Base-by-base conservation (phyloP, 2,888 invertebrate species). In the Nowickia ferox region DNA sequence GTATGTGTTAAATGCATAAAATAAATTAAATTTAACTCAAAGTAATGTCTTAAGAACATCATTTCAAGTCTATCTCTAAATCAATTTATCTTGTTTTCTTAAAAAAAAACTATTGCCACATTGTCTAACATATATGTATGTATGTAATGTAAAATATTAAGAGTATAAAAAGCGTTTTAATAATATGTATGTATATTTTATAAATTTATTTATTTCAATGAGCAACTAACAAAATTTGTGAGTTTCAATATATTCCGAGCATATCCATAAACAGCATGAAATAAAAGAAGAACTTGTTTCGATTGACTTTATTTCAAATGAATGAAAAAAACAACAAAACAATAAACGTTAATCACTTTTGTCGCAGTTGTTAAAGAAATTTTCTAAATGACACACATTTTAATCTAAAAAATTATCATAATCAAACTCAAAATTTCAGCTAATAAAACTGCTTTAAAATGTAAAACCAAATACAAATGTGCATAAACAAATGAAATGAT, bases 321-420 rank as follows among this genome's bases (percentile, higher is more conserved):
- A 30, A 30, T 6, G 30, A 30, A 46, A 42, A 44, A 44, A 71
- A 53, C 57, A 22, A 44, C 19, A 53, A 71, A 22, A 44, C 19
- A 9, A 40, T 40, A 59, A 59, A 5, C 6, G 11, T 59, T 59
- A 69, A 38, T 22, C 59, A 74, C 11, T 57, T 72, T 66, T 22
- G n/a, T 51, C n/a, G 51, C 22, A 51, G 59, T 44, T 57, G 42
- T 30, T 42, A 38, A 69, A 48, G 46, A 42, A 71, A 48, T 57
- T 65, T 48, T 17, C 15, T 6, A 63, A 71, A 66, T 66, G 71
- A 72, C 59, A 78, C 57, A 72, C 71, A 77, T 83, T 66, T 69
- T 51, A 44, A 77, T 42, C 11, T 15, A 66, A 66, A 68, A 72
- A 78, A 72, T 83, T 78, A 66, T 65, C 66, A 78, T 78, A 78